Evolutionary conservation across 2,888 invertebrate genomes (phyloP), one percentile per base, ranked within the genome.

Genomic region (Agrilus cyanescens): DNA sequence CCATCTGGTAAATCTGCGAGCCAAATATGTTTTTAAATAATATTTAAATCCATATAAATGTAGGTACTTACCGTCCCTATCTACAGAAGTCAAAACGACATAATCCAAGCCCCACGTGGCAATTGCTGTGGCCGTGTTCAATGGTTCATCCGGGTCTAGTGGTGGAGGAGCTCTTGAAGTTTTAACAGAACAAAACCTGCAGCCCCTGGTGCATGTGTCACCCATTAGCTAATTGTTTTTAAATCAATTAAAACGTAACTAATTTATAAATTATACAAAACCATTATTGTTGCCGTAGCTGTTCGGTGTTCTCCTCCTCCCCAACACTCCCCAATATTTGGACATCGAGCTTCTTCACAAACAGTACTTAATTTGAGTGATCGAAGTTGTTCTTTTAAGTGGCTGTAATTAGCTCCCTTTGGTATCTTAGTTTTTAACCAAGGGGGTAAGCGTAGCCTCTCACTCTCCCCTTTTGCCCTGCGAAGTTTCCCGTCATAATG

Each of bases 201-300:
- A 99, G 16, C 95, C 97, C 48, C 98, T 75, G 0, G 98, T 98
- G 61, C 98, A 99, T 0, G 95, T 95, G 66, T 98, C 97, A n/a
- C 98, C 98, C 78, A 98, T 81, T 34, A 97, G 70, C 91, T 91
- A 61, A 39, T 2, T 4, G 37, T 12, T 13, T 12, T 8, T 37
- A n/a, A 32, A n/a, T 14, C 13, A 14, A n/a, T 31, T 37, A 35
- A 35, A 14, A 42, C 10, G 3, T 12, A 29, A 31, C n/a, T 31
- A n/a, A n/a, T 20, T 20, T 10, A 25, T 25, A 25, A 25, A 8
- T 25, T 10, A 25, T 10, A n/a, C n/a, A n/a, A 57, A 67, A 91
- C 91, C 98, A 98, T 99, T 41, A 98, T 97, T 37, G 98, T 99
- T 3, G 98, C 98, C 15, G 98, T 99, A n/a, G 97, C 89, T 13